Evolutionary conservation across 2,888 invertebrate species (phyloP), one percentile per base, ranked within the genome.

Genomic region (Volucella zonaria): DNA sequence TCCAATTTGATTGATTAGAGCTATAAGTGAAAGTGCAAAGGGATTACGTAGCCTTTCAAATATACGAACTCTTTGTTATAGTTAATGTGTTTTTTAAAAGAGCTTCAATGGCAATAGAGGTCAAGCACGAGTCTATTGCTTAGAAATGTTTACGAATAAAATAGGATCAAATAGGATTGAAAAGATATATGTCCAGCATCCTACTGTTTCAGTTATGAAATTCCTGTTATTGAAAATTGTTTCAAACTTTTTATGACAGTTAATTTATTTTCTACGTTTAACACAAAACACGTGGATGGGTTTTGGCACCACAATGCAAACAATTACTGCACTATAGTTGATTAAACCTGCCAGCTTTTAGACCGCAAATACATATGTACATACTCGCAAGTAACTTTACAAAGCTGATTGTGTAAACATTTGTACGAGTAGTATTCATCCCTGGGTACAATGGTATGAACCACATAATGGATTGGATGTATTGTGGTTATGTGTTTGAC

Each of bases 251-350:
- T 52, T 62, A 45, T 9, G 61, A 23, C 3, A 31, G 45, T 45
- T 43, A 62, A 67, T 59, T 67, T 51, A 66, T 12, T 12, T 14
- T 49, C 18, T 31, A 49, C 54, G 73, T 73, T 51, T n/a, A 10
- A 15, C 67, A 38, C 38, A 47, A 68, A 64, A 70, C 47, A 62
- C 38, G 56, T 23, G 52, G 10, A 66, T 42, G 75, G 68, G n/a
- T 76, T 76, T 64, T 45, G 52, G 9, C 68, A 75, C 10, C 12
- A n/a, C 40, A 73, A 82, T 51, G 11, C 61, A 77, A 58, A 43
- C 62, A 62, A 45, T 56, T 12, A 45, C n/a, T 31, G 31, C 31
- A 6, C 10, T 18, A 42, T 47, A 43, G 11, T 8, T 42, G 8
- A 52, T 66, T 12, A 14, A 42, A 31, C 23, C 38, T 31, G 18